These are phyloP conservation scores for Amphilophus citrinellus DNA, from an alignment of 2,113 vertebrate species.

Conservation along the genomic window DNA sequence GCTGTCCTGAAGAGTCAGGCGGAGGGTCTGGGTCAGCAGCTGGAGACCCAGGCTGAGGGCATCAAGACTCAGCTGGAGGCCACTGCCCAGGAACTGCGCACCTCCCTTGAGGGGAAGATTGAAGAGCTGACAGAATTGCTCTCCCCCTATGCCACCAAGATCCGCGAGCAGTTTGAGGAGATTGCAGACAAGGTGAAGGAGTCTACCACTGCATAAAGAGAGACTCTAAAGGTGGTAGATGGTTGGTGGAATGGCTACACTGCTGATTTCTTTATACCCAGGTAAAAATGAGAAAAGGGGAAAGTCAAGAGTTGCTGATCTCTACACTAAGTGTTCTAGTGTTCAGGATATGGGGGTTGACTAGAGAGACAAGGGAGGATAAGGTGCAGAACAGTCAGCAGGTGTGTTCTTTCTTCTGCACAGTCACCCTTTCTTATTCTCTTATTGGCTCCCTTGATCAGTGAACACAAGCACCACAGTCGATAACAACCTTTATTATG, in stretches of 20 bases:
- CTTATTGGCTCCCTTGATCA: constrained; percentile 41
- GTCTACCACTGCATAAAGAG: constrained; percentile 45
- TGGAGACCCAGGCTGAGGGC: constrained; percentile 72
- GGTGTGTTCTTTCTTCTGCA: neutral
- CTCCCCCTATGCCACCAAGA: constrained; percentile 69
- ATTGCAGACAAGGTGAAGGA: constrained; percentile 78
- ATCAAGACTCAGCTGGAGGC: constrained; percentile 78
- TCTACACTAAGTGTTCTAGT: constrained; percentile 35
- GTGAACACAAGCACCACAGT: constrained; percentile 43
- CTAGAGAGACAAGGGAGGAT: constrained; percentile 8
- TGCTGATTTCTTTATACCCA: constrained; percentile 45
- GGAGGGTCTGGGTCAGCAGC: constrained; percentile 68
- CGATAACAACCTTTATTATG: constrained; percentile 39
- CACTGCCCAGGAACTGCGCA: constrained; percentile 73
- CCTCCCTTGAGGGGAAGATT: constrained; percentile 74
- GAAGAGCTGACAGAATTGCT: constrained; percentile 77
- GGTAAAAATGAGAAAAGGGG: constrained; percentile 6
- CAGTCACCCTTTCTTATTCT: constrained; percentile 18
- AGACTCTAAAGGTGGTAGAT: constrained; percentile 38
- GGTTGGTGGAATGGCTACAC: constrained; percentile 9
- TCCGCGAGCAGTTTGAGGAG: constrained; percentile 78
- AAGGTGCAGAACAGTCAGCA: neutral
- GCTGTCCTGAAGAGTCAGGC: constrained; percentile 75
- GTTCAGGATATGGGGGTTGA: constrained; percentile 37
- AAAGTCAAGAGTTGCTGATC: constrained; percentile 58